A percentile compares a stretch with the other conserved stretches of the same genome.
phyloP scores from a whole-genome alignment of 2,888 invertebrate genomes.

The Danaus chrysippus region DNA sequence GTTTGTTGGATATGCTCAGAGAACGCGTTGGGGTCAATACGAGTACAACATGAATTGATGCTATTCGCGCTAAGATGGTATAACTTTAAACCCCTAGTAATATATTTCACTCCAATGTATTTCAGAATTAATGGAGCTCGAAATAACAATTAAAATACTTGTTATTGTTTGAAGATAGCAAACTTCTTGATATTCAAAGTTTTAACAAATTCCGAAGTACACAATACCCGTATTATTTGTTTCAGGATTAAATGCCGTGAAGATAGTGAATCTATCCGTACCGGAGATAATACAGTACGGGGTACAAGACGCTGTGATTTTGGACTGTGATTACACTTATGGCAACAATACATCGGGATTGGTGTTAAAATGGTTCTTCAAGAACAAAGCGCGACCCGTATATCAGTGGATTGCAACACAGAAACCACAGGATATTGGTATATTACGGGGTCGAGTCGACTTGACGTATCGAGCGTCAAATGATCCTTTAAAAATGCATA shows the following conservation, averaged over 20 bases:
- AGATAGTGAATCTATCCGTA: slow-evolving; percentile 80
- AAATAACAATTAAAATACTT: slow-evolving; percentile 14
- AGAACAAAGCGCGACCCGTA: slow-evolving; percentile 82
- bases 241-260: slow-evolving; percentile 78
- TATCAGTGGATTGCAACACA: slow-evolving; percentile 85
- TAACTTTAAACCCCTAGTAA: too few relatives aligned
- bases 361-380: slow-evolving; percentile 88
- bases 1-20: too few relatives aligned
- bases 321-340: too few relatives aligned
- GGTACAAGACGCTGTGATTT: slow-evolving; percentile 79
- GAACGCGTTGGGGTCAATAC: too few relatives aligned
- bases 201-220: slow-evolving; percentile 20
- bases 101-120: too few relatives aligned
- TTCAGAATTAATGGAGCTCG: not conserved
- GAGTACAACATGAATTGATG: too few relatives aligned
- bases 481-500: slow-evolving; percentile 83
- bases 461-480: slow-evolving; percentile 82
- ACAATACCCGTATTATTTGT: slow-evolving; percentile 46
- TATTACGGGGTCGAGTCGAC: slow-evolving; percentile 78
- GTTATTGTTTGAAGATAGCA: slow-evolving; percentile 21
- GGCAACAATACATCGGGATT: slow-evolving; percentile 82
- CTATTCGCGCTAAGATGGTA: too few relatives aligned
- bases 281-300: slow-evolving; percentile 81
- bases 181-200: slow-evolving; percentile 16
- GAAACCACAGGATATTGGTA: slow-evolving; percentile 82